Evolutionary conservation across 2,797 vertebrate species (phyloP).

Genomic region (Sebastes vulpes): DNA sequence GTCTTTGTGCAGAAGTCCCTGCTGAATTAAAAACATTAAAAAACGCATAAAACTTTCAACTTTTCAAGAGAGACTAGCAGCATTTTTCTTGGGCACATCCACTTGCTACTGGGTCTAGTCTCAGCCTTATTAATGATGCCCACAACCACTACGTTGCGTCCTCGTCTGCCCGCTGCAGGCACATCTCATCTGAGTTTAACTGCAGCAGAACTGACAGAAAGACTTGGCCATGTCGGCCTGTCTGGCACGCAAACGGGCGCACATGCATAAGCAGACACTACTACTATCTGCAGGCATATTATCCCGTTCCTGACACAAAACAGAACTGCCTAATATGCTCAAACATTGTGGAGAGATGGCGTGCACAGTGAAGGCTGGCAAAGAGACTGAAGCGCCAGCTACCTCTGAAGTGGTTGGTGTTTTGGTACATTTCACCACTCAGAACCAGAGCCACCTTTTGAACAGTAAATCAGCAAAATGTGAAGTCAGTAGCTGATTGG

Average conservation of each 20-base stretch:
- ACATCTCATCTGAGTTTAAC: slow-evolving; percentile 52
- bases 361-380: neutral
- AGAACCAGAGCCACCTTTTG: too few species aligned
- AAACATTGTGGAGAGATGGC: neutral
- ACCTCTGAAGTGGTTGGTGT: neutral
- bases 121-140: slow-evolving; percentile 46
- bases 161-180: slow-evolving; percentile 36
- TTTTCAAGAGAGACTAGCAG: slow-evolving; percentile 3
- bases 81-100: slow-evolving; percentile 7
- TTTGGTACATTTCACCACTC: neutral
- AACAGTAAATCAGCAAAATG: too few species aligned
- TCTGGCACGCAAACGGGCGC: neutral
- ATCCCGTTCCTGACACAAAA: slow-evolving; percentile 19
- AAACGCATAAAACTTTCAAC: neutral
- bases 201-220: slow-evolving; percentile 60
- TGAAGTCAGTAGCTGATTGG: neutral
- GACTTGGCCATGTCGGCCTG: slow-evolving; percentile 45
- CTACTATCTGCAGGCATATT: slow-evolving; percentile 23
- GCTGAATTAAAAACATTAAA: neutral
- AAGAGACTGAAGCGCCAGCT: neutral
- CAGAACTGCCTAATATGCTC: neutral
- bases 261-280: neutral
- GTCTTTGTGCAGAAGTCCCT: neutral
- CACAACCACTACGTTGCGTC: slow-evolving; percentile 32
- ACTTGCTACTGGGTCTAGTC: slow-evolving; percentile 12